Conservation (phyloP, 2,888 invertebrate species). For the Erynnis tages region DNA sequence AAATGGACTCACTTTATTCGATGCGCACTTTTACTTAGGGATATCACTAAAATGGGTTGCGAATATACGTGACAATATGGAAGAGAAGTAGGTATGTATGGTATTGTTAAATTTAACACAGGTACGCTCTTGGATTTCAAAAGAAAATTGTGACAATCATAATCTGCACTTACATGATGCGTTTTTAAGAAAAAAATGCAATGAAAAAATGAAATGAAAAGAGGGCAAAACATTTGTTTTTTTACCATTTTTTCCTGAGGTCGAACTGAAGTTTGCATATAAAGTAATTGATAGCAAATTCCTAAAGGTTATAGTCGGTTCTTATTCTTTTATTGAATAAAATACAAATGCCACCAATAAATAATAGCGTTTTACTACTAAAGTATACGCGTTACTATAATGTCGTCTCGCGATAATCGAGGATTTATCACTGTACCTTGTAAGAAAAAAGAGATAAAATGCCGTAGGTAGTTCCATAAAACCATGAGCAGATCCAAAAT, state of each 20-base stretch:
- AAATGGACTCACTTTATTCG: background rate
- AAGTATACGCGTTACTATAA: constrained; percentile 26
- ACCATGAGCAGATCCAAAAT: constrained; percentile 80
- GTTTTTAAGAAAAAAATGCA: no score
- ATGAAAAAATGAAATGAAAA: no score
- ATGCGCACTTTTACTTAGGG: background rate
- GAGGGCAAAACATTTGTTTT: no score
- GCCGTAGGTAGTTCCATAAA: constrained; percentile 77
- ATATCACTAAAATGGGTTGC: background rate
- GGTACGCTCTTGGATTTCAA: no score
- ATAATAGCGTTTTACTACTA: constrained; percentile 27
- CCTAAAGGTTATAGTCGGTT: constrained; percentile 8
- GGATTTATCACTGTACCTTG: constrained; percentile 36
- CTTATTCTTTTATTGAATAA: constrained; percentile 14
- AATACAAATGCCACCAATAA: constrained; percentile 24
- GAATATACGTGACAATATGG: background rate
- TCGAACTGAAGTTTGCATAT: no score
- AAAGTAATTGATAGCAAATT: background rate
- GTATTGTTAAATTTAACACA: no score
- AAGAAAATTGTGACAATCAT: no score
- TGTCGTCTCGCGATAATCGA: constrained; percentile 35
- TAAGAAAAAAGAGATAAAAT: constrained; percentile 43
- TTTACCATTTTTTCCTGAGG: no score
- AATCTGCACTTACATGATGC: no score
- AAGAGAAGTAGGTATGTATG: no score